phyloP scores from a whole-genome alignment of 2,888 invertebrate genomes.

The Hemistola chrysoprasaria region DNA sequence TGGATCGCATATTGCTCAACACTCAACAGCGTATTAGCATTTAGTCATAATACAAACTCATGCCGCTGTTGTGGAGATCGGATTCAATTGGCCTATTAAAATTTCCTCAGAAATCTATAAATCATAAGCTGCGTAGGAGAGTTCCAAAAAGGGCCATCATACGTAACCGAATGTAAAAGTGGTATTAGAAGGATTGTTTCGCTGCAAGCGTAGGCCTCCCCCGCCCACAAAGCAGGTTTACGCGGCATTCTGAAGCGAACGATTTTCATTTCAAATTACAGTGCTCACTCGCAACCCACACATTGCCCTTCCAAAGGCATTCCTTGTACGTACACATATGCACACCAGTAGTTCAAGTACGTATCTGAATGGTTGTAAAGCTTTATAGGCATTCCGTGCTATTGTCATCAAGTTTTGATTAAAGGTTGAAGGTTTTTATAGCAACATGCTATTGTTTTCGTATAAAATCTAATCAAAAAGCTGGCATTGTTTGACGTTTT shows the following conservation, averaged over 20 bases:
- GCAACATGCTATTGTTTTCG: conserved; percentile 14
- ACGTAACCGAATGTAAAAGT: conserved; percentile 49
- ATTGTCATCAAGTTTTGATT: conserved; percentile 26
- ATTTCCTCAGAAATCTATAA: conserved; percentile 32
- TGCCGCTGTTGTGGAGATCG: no score
- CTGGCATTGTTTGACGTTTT: conserved; percentile 24
- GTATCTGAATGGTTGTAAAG: conserved; percentile 46
- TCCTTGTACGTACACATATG: conserved; percentile 42
- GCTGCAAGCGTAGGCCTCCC: conserved; percentile 56
- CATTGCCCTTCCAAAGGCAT: conserved; percentile 55
- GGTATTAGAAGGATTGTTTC: conserved; percentile 49
- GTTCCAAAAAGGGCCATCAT: conserved; percentile 38
- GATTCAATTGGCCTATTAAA: neutral
- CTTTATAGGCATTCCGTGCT: conserved; percentile 46
- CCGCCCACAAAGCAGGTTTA: conserved; percentile 72
- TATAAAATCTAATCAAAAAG: conserved; percentile 18
- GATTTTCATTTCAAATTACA: conserved; percentile 77
- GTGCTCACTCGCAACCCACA: conserved; percentile 57
- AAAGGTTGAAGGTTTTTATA: conserved; percentile 16
- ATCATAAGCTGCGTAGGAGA: conserved; percentile 54
- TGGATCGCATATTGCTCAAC: conserved; percentile 18
- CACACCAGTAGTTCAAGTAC: conserved; percentile 47
- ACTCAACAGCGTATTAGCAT: conserved; percentile 15
- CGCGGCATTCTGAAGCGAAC: conserved; percentile 61
- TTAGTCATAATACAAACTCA: conserved; percentile 6